Conservation (phyloP, 1,140 invertebrate genomes). For the Heliconius eleuchia region DNA sequence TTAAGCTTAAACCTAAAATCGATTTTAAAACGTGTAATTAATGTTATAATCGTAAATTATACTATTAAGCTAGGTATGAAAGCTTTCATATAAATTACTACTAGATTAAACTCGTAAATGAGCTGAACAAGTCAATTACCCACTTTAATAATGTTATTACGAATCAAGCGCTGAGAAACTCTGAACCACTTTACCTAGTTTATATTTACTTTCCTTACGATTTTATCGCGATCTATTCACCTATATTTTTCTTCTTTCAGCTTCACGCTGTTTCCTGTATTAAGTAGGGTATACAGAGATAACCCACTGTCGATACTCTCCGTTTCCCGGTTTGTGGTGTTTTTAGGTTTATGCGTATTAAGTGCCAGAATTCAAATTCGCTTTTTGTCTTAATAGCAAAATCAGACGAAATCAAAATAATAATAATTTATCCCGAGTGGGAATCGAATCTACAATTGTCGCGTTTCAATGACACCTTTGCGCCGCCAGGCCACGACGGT, state of each 20-base stretch:
- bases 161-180: conserved; percentile 11
- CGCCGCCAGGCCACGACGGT: too few relatives aligned
- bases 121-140: conserved; percentile 22
- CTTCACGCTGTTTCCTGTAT: too few relatives aligned
- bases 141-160: conserved; percentile 11
- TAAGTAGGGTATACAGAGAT: too few relatives aligned
- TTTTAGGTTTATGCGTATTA: too few relatives aligned
- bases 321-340: too few relatives aligned
- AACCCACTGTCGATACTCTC: too few relatives aligned
- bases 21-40: neutral
- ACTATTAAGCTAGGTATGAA: neutral
- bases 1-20: neutral
- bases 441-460: too few relatives aligned
- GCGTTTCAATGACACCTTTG: too few relatives aligned
- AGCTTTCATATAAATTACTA: neutral
- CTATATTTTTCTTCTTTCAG: neutral
- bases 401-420: too few relatives aligned
- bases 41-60: neutral
- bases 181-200: conserved; percentile 11
- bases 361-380: too few relatives aligned
- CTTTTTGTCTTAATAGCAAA: too few relatives aligned
- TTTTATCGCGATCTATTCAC: neutral
- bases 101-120: neutral
- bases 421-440: too few relatives aligned
- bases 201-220: neutral